phyloP scores from a whole-genome alignment of 2,113 vertebrate genomes.

The Etheostoma cragini region DNA sequence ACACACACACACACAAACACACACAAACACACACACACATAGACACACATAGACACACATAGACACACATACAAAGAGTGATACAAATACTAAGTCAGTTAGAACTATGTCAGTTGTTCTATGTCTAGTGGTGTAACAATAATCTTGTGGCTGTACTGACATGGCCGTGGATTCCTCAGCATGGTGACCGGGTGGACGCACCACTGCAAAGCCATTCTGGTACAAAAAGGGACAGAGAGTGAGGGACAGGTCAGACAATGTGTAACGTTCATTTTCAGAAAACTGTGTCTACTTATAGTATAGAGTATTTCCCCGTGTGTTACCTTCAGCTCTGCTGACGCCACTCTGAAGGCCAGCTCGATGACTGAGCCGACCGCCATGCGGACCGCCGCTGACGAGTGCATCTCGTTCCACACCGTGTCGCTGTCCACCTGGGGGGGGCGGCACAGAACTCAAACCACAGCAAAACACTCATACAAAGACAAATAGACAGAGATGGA shows the following conservation, averaged over 20 bases:
- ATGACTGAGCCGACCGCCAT: conserved; percentile 80
- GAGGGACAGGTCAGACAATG: not conserved
- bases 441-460: conserved; percentile 19
- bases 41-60: conserved; percentile 23
- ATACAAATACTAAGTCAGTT: not conserved
- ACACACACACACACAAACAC: conserved; percentile 14
- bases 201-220: conserved; percentile 77
- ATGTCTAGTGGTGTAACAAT: not conserved
- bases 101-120: too few relatives aligned
- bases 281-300: not conserved
- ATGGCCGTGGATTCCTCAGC: conserved; percentile 80
- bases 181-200: conserved; percentile 78
- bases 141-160: conserved; percentile 45
- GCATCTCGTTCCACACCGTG: conserved; percentile 81
- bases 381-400: conserved; percentile 77
- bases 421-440: conserved; percentile 75
- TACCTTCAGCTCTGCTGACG: conserved; percentile 78
- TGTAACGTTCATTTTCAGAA: not conserved
- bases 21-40: conserved; percentile 11
- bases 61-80: not conserved
- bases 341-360: conserved; percentile 78
- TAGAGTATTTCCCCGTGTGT: fast-evolving
- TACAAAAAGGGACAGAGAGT: not conserved
- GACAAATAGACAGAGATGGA: not conserved
- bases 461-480: not conserved